phyloP scores from a whole-genome alignment of 2,113 vertebrate species.

The Eubucco bourcierii region DNA sequence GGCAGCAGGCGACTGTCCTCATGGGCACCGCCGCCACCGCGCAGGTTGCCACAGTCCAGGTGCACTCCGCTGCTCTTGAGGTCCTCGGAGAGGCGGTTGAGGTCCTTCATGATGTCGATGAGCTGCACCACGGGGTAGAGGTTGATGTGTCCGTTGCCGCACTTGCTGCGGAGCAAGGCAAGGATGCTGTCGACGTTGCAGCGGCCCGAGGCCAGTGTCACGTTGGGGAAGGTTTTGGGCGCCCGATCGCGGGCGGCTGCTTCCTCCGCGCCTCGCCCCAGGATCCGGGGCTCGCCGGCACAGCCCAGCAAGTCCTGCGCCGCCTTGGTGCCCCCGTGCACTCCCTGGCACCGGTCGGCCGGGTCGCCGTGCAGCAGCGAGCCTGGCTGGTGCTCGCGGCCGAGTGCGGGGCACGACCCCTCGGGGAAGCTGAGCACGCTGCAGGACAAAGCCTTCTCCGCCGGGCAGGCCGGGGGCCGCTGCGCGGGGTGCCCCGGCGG shows the following conservation, averaged over 20 bases:
- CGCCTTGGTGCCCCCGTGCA: constrained; percentile 68
- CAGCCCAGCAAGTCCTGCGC: constrained; percentile 67
- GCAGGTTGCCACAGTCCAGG: constrained; percentile 82
- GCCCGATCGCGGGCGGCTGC: constrained; percentile 38
- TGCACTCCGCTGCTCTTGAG: constrained; percentile 87
- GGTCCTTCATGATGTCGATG: constrained; percentile 86
- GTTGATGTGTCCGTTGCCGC: constrained; percentile 81
- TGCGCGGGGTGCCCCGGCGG: constrained; percentile 70
- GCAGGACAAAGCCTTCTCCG: constrained; percentile 76
- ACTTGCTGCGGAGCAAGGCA: constrained; percentile 72
- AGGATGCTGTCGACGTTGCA: constrained; percentile 73
- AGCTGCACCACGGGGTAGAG: constrained; percentile 83
- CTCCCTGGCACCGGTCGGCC: constrained; percentile 70
- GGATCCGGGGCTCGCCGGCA: constrained; percentile 63
- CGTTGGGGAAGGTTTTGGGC: constrained; percentile 73
- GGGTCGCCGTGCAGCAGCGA: constrained; percentile 78
- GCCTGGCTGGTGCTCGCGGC: constrained; percentile 58
- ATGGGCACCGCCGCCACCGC: constrained; percentile 39
- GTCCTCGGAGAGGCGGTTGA: constrained; percentile 90
- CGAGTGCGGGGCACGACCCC: constrained; percentile 69
- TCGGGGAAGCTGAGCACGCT: constrained; percentile 76
- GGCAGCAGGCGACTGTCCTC: constrained; percentile 66
- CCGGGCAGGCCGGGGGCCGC: constrained; percentile 69
- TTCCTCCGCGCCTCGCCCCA: constrained; percentile 63
- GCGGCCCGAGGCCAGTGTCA: constrained; percentile 67